Evolutionary conservation across 2,888 invertebrate species (phyloP).

Genomic region (Coleophora flavipennella): DNA sequence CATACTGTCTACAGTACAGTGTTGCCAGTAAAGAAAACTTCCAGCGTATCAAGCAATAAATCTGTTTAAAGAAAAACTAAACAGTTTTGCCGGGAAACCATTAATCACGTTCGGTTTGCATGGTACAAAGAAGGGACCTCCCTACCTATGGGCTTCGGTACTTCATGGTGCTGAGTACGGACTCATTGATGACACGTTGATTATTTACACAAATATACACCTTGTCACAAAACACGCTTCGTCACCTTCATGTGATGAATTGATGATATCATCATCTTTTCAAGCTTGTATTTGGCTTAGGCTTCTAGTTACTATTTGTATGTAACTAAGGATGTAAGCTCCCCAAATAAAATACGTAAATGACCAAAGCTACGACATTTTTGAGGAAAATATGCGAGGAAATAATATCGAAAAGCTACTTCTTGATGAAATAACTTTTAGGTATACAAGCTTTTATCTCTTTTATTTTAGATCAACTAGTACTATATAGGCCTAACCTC

Average conservation of each 20-base stretch:
- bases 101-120: slow-evolving; percentile 3
- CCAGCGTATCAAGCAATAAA: not conserved
- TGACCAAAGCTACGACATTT: no score
- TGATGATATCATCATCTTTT: not conserved
- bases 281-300: not conserved
- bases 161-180: slow-evolving; percentile 1
- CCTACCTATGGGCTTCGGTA: not conserved
- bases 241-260: not conserved
- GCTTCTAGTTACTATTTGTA: not conserved
- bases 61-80: not conserved
- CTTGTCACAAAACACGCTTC: not conserved
- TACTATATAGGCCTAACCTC: no score
- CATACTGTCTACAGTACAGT: no score
- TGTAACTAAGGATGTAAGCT: no score
- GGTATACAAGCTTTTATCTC: no score
- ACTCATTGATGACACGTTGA: not conserved
- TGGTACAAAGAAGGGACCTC: slow-evolving; percentile 7
- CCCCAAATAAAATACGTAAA: no score
- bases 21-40: no score
- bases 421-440: no score
- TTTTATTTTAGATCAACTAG: no score
- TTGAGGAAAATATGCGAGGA: no score
- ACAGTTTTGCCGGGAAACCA: not conserved
- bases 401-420: no score
- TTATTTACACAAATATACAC: slow-evolving; percentile 1